Evolutionary conservation across 2,113 vertebrate species (phyloP).

Genomic region (Mirounga angustirostris): DNA sequence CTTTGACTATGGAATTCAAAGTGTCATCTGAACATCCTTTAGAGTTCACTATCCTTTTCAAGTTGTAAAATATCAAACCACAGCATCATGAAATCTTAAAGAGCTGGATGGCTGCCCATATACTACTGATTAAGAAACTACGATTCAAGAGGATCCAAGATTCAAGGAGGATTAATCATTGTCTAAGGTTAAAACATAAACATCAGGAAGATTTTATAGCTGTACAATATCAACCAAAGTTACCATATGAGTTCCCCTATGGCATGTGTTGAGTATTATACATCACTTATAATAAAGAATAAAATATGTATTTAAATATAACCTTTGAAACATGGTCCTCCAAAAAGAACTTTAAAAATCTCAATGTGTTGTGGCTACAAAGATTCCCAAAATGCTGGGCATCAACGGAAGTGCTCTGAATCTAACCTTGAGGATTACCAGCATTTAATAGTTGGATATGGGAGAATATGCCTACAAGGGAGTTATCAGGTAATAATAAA

Average conservation of each 20-base stretch:
- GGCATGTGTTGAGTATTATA: background rate
- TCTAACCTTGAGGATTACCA: background rate
- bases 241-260: background rate
- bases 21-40: background rate
- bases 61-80: slow-evolving; percentile 24
- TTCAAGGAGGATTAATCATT: slow-evolving; percentile 16
- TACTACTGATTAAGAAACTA: slow-evolving; percentile 14
- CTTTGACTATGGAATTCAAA: slow-evolving; percentile 25
- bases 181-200: slow-evolving; percentile 20
- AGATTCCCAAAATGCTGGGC: background rate
- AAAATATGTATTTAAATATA: background rate
- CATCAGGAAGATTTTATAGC: slow-evolving; percentile 26
- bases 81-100: background rate
- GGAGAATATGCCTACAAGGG: background rate
- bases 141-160: background rate
- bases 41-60: slow-evolving; percentile 1
- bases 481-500: background rate
- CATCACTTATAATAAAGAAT: slow-evolving; percentile 5
- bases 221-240: slow-evolving; percentile 2
- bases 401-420: background rate
- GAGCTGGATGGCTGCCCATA: background rate
- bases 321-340: background rate
- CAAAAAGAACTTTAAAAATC: background rate
- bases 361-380: background rate
- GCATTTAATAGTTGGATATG: background rate